Evolutionary conservation across 2,888 invertebrate genomes (phyloP), one percentile per base, ranked within the genome.

Genomic region (Dusona sp.): DNA sequence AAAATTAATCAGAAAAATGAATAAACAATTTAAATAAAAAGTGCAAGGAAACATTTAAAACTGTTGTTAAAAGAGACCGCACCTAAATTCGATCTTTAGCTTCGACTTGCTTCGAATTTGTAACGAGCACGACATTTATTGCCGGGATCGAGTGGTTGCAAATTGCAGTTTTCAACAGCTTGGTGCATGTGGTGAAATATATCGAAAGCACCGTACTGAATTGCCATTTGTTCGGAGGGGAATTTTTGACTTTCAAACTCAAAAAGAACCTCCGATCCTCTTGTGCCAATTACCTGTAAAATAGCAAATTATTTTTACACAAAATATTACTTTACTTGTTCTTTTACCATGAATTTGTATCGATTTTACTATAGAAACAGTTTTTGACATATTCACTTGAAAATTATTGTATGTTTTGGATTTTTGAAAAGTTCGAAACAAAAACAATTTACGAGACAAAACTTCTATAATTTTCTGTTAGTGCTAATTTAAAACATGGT

Each of bases 161-260:
- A 38, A 11, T 68, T 67, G 36, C 25, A 65, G 22, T 79, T 68
- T 7, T 67, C 70, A 25, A 78, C 25, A 25, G 78, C 83, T 19
- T 57, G 48, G 13, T 67, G 72, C n/a, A 89, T 61, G 42, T 74
- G 83, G 38, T 90, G 88, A 74, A 92, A 91, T n/a, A 90, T 83
- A 13, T 90, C 88, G 29, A 89, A 82, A 13, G 91, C 88, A 19
- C 91, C 89, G 1, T 74, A 73, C 72, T 90, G 84, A 38, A 93
- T 87, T 3, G 93, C 91, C 51, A 90, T 79, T 61, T 89, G 84
- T 77, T 89, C 86, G 7, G 92, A 89, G 4, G 85, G 78, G 88
- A 90, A 90, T 3, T 87, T 16, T 16, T 87, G 82, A 11, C 93
- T 92, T 82, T 87, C 89, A 83, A 90, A 91, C 33, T 91, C 91